phyloP scores from a whole-genome alignment of 2,797 vertebrate genomes.

The Chanos chanos region DNA sequence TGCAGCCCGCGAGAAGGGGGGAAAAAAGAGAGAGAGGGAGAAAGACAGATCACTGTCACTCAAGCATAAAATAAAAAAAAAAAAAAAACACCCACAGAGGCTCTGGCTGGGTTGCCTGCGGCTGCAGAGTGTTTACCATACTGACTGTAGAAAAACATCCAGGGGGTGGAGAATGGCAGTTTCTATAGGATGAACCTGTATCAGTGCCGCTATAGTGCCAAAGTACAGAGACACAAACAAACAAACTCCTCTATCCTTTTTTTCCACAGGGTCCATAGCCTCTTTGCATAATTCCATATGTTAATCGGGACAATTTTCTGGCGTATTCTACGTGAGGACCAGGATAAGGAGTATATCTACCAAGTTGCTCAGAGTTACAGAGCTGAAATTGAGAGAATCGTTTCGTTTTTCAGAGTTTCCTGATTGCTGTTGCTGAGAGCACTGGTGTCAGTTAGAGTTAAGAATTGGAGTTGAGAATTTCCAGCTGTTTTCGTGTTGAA shows the following conservation, averaged over 20 bases:
- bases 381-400: no score
- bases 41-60: conserved; percentile 30
- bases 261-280: conserved; percentile 12
- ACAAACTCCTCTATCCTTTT: conserved; percentile 40
- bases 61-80: conserved; percentile 39
- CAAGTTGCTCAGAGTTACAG: neutral
- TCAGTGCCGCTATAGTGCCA: conserved; percentile 16
- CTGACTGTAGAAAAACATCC: conserved; percentile 21
- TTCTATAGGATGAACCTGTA: conserved; percentile 22
- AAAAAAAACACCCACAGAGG: conserved; percentile 36
- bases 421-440: no score
- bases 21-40: conserved; percentile 21
- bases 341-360: conserved; percentile 8
- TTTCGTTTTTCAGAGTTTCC: no score
- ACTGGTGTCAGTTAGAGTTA: no score
- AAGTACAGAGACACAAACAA: conserved; percentile 7
- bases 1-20: neutral
- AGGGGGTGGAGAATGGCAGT: neutral
- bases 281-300: neutral
- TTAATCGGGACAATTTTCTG: conserved; percentile 7
- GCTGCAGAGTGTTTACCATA: conserved; percentile 29
- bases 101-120: conserved; percentile 20
- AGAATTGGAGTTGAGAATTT: no score
- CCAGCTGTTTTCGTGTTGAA: no score
- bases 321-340: conserved; percentile 7